These are phyloP conservation scores for Pachyuromys duprasi DNA, from an alignment of 2,797 vertebrate species.

Conservation along the genomic window DNA sequence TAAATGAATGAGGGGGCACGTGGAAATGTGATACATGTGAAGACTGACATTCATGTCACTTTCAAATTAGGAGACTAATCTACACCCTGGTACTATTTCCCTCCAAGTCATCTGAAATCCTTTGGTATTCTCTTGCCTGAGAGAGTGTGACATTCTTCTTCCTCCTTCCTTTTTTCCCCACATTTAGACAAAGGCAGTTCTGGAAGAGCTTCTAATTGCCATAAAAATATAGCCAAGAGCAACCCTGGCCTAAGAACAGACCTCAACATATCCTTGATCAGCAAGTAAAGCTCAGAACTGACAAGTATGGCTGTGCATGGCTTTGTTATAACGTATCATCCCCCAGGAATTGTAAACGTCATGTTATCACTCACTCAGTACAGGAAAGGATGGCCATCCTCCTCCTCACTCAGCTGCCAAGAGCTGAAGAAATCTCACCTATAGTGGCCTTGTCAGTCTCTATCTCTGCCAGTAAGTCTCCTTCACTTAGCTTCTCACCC, in stretches of 20 bases:
- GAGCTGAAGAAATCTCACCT: conserved; percentile 88
- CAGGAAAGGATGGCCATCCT: conserved; percentile 47
- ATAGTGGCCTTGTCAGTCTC: conserved; percentile 99
- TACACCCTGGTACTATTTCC: conserved; percentile 35
- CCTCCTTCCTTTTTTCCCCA: neutral
- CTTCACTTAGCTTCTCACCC: conserved; percentile 96
- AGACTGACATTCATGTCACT: neutral
- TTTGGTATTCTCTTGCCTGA: conserved; percentile 38
- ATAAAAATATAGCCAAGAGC: conserved; percentile 25
- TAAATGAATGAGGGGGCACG: neutral
- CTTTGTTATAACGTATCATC: conserved; percentile 33
- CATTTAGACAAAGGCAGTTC: neutral
- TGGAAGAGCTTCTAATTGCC: conserved; percentile 21
- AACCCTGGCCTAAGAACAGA: conserved; percentile 51
- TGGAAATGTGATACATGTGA: neutral
- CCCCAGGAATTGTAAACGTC: conserved; percentile 45
- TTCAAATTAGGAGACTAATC: conserved; percentile 27
- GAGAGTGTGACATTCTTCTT: neutral
- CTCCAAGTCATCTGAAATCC: conserved; percentile 29
- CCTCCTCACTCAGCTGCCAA: conserved; percentile 69
- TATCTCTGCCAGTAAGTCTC: conserved; percentile 98
- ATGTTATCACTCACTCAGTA: conserved; percentile 32
- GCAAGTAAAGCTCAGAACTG: neutral
- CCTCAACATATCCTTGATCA: neutral
- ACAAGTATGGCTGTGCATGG: neutral